These are phyloP conservation scores for Norana najaformis DNA, from an alignment of 2,888 invertebrate genomes.

Conservation along the genomic window DNA sequence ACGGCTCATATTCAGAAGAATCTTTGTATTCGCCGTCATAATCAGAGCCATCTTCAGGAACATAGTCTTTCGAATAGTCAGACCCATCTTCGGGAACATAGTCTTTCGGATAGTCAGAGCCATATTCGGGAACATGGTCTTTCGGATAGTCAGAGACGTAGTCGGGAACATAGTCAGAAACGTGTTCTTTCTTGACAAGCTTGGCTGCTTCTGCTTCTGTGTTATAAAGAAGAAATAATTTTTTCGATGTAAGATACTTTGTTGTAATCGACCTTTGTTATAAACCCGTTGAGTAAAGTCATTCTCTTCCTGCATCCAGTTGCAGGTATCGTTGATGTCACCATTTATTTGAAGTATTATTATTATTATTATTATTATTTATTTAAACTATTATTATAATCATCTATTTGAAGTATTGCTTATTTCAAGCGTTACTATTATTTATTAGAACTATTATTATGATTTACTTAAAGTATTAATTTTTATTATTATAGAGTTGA, in stretches of 20 bases:
- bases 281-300: not conserved
- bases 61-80: not conserved
- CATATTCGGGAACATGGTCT: not conserved
- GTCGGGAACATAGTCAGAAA: too few relatives aligned
- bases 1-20: not conserved
- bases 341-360: not conserved
- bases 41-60: not conserved
- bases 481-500: not conserved
- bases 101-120: too few relatives aligned
- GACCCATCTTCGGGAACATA: too few relatives aligned
- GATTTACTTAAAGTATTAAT: not conserved
- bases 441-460: not conserved
- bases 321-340: not conserved
- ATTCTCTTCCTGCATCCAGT: not conserved
- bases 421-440: too few relatives aligned
- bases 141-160: not conserved
- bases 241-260: not conserved
- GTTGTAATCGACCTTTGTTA: not conserved
- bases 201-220: not conserved
- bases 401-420: not conserved
- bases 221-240: not conserved
- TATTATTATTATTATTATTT: not conserved
- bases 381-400: not conserved
- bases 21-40: not conserved
- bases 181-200: too few relatives aligned